A percentile compares a stretch with the other conserved stretches of the same genome.
These are phyloP conservation scores for Heteromurus nitidus DNA, from an alignment of 2,888 invertebrate genomes.

Conservation along the genomic window DNA sequence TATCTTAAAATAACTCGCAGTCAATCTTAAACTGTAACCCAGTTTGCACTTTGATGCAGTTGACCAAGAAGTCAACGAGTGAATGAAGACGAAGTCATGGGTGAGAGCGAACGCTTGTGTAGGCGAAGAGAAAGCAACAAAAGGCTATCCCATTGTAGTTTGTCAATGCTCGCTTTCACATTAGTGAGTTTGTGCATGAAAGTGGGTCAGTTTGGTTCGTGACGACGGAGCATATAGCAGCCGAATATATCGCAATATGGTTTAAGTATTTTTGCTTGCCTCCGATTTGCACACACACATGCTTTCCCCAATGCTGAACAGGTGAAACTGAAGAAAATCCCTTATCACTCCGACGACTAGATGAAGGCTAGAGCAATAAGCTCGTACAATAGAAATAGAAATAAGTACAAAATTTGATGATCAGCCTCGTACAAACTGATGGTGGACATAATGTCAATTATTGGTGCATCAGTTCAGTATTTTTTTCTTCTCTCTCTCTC, in stretches of 20 bases:
- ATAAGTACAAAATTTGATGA: not conserved
- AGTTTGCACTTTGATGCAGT: not conserved
- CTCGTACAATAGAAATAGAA: not conserved
- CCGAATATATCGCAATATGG: no score
- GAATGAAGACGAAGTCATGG: no score
- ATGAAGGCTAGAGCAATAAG: not conserved
- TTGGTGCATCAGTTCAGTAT: no score
- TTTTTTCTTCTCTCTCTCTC: no score
- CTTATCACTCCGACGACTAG: not conserved
- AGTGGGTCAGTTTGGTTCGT: no score
- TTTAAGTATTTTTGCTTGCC: no score
- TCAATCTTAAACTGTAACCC: not conserved
- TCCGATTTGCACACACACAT: no score
- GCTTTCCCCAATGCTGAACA: not conserved
- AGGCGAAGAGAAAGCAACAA: not conserved
- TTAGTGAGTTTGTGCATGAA: not conserved
- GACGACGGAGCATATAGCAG: no score
- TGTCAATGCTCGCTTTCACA: conserved; percentile 3
- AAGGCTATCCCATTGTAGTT: not conserved
- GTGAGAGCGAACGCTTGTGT: not conserved
- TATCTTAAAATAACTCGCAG: no score
- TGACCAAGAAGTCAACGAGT: conserved; percentile 3
- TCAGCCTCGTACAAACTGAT: not conserved
- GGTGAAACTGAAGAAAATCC: not conserved
- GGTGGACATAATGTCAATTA: no score